Evolutionary conservation across 2,113 vertebrate genomes (phyloP).

Genomic region (Cephalopholis sonnerati): DNA sequence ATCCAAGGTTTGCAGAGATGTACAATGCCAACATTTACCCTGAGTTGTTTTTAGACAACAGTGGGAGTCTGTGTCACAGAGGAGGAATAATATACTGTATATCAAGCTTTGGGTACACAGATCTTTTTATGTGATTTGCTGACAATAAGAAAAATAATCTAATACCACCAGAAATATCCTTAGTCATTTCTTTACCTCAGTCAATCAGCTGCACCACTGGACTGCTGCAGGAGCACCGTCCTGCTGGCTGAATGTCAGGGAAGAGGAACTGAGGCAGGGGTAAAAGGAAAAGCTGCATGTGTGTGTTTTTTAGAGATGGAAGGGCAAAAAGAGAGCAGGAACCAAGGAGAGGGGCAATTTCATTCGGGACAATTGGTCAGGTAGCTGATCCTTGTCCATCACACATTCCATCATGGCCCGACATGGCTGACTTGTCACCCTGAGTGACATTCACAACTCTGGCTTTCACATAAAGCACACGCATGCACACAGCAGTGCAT

Average conservation of each 20-base stretch:
- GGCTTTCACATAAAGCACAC: slow-evolving; percentile 16
- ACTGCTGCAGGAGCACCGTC: background rate
- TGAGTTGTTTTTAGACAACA: background rate
- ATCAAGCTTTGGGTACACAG: background rate
- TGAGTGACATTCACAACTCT: slow-evolving; percentile 71
- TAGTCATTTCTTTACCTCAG: background rate
- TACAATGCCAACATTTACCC: too few relatives aligned
- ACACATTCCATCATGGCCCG: slow-evolving; percentile 81
- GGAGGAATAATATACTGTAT: background rate
- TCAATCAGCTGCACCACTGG: background rate
- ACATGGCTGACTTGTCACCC: slow-evolving; percentile 82
- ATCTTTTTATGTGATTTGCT: background rate
- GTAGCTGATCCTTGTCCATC: slow-evolving; percentile 80
- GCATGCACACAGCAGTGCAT: background rate
- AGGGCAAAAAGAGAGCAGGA: slow-evolving; percentile 8
- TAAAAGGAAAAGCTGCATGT: background rate
- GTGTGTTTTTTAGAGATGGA: background rate
- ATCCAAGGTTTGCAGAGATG: too few relatives aligned
- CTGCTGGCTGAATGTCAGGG: slow-evolving; percentile 1
- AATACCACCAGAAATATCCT: background rate
- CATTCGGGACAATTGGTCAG: slow-evolving; percentile 78
- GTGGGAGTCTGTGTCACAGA: too few relatives aligned
- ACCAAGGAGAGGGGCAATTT: slow-evolving; percentile 66
- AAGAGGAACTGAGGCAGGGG: background rate
- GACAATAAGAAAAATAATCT: background rate